phyloP scores from a whole-genome alignment of 2,113 vertebrate species.

The Seriola rivoliana region DNA sequence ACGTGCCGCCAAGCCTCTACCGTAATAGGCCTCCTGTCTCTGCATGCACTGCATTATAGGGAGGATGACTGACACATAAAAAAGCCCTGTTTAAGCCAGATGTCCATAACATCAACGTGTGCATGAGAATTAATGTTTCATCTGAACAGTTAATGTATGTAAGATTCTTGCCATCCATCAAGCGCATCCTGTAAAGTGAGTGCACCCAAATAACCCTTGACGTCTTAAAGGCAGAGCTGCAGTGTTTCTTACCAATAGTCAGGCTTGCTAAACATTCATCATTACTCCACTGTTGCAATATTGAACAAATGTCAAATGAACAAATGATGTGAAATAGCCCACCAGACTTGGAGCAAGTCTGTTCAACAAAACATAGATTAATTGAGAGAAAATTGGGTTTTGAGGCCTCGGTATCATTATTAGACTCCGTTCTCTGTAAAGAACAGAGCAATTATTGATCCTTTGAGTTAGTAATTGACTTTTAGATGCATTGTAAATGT shows the following conservation, averaged over 20 bases:
- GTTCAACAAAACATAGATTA: constrained; percentile 41
- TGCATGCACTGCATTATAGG: constrained; percentile 20
- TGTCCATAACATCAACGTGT: constrained; percentile 1
- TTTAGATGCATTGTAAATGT: constrained; percentile 55
- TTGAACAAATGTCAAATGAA: constrained; percentile 46
- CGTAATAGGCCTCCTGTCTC: constrained; percentile 7
- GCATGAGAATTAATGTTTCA: constrained; percentile 12
- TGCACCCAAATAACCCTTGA: neutral
- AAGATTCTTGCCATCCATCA: neutral
- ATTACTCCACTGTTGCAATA: constrained; percentile 26
- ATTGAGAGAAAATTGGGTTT: constrained; percentile 58
- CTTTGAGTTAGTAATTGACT: constrained; percentile 59
- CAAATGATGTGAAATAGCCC: constrained; percentile 38
- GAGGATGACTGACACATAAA: constrained; percentile 38
- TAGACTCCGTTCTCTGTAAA: constrained; percentile 35
- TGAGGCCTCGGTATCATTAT: constrained; percentile 43
- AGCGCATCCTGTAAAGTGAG: constrained; percentile 5
- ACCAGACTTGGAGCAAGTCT: constrained; percentile 19
- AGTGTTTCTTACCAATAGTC: constrained; percentile 26
- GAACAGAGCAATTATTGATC: constrained; percentile 54
- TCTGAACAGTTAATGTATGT: constrained; percentile 22
- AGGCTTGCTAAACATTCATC: constrained; percentile 28
- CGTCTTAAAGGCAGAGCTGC: constrained; percentile 3
- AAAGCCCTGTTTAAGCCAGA: constrained; percentile 9
- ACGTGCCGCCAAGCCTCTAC: constrained; percentile 12